Percentiles rank a stretch among this genome's conserved stretches.
Conservation (phyloP, 2,113 vertebrate genomes). For the Pseudopodoces humilis region DNA sequence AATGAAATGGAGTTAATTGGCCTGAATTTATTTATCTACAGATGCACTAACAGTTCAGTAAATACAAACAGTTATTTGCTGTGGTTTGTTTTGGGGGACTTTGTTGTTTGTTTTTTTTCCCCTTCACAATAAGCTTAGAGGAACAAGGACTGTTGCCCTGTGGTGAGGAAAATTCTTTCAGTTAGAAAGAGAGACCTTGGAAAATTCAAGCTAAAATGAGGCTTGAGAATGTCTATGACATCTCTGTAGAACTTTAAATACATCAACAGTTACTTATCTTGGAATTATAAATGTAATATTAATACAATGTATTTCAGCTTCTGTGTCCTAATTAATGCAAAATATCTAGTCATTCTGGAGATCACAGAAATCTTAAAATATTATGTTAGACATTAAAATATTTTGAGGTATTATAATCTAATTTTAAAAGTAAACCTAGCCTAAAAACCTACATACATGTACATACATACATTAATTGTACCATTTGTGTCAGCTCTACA, state of each 20-base stretch:
- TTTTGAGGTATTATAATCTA: not conserved
- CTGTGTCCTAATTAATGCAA: not conserved
- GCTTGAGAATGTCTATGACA: not conserved
- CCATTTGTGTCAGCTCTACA: not conserved
- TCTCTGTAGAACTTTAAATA: not conserved
- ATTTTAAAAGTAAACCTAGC: not conserved
- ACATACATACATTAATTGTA: not conserved
- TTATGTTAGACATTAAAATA: not conserved
- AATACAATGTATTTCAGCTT: not conserved
- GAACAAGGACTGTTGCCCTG: not conserved
- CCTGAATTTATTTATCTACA: not conserved
- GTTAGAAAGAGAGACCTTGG: not conserved
- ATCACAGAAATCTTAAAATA: not conserved
- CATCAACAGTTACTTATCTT: not conserved
- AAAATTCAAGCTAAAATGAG: not conserved
- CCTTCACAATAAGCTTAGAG: not conserved
- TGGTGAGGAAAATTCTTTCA: not conserved
- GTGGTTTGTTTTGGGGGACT: not conserved
- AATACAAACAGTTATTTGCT: not conserved
- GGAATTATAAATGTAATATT: not conserved
- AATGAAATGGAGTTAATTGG: not conserved
- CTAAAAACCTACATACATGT: not conserved
- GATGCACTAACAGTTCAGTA: not conserved
- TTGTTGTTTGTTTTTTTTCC: not conserved
- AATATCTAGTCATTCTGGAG: not conserved